Base-by-base conservation (phyloP, 1,140 invertebrate genomes). In the Micrasema minimum region DNA sequence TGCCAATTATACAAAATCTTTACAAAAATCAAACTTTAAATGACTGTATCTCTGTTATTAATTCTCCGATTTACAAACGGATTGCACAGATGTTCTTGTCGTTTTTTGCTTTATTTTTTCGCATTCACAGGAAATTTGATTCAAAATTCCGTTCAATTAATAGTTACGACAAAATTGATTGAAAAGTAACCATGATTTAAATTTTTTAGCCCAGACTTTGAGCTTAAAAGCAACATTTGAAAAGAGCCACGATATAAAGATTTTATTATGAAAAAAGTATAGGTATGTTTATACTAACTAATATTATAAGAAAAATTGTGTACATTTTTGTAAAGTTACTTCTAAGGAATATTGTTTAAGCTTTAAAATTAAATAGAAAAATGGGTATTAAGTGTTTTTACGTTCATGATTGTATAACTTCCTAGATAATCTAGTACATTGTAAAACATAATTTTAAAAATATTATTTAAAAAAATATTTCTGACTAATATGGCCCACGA, bases 341-440 rank as follows among this genome's bases (percentile, higher is more conserved):
- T 14, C 14, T 22, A 18, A 50, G 18, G 9, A 38, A 16, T 41
- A 59, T 41, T 41, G n/a, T n/a, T 4, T 31, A 31, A n/a, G 12
- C 11, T 12, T 38, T 41, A 59, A 41, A n/a, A 59, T 23, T 23
- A 38, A 59, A 35, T 66, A 66, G 64, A 66, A 50, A 31, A 66
- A 66, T 66, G 64, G 64, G 64, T 66, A 66, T 66, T 66, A 66
- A 50, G 35, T 66, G 26, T 31, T 31, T 31, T 31, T 31, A 31
- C 26, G 26, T 31, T 45, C 51, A 51, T 23, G 26, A 66, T 38
- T 51, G 64, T 66, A 66, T 66, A 51, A 51, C 51, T 66, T 66
- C 35, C 43, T 64, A 23, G 26, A 18, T 11, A 51, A 66, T 31
- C 14, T 48, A 48, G 41, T 12, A 41, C 16, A 37, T 12, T 50